Evolutionary conservation across 2,888 invertebrate species (phyloP), one percentile per base, ranked within the genome.

Genomic region (Meganola albula): DNA sequence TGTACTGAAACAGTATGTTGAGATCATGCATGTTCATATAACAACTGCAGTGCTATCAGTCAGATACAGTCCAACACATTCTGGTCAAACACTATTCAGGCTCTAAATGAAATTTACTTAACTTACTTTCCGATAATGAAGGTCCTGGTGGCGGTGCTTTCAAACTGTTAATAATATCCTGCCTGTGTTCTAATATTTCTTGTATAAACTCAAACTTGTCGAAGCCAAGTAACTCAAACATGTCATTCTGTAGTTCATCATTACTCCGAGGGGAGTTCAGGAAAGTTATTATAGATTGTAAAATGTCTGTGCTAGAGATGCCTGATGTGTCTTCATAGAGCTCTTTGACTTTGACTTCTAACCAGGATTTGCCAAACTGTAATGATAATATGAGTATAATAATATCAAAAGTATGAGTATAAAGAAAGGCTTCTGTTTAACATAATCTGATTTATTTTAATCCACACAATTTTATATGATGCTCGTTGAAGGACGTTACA

Each of bases 161-260:
- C 37, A 85, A 63, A 41, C 78, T 82, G n/a, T 74, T 63, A 2
- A 74, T 67, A 6, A 91, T 89, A 45, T 84, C 88, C 26, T 74
- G 70, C 7, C 94, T 85, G 51, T 93, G 89, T 30, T 89, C 82
- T 13, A 95, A 69, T 38, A 95, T 70, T 21, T 87, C 80, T 37
- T 89, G 88, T 13, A 93, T 92, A 36, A 95, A 85, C 59, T 94
- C 94, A 68, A 95, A 90, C 54, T 91, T 84, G 49, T 97, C 95
- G 69, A 93, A 96, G 0, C 98, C 98, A 12, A 97, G 86, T 3
- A 97, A 77, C 57, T 98, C 98, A 70, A 97, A 93, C 10, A 98
- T 77, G 72, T 94, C 94, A 61, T 92, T 92, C 66, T 95, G 92
- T 40, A 95, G 76, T 55, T 93, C 93, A 40, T 90, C 90, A 46